Base-by-base conservation (phyloP, 1,140 invertebrate genomes). In the Choristoneura fumiferana region DNA sequence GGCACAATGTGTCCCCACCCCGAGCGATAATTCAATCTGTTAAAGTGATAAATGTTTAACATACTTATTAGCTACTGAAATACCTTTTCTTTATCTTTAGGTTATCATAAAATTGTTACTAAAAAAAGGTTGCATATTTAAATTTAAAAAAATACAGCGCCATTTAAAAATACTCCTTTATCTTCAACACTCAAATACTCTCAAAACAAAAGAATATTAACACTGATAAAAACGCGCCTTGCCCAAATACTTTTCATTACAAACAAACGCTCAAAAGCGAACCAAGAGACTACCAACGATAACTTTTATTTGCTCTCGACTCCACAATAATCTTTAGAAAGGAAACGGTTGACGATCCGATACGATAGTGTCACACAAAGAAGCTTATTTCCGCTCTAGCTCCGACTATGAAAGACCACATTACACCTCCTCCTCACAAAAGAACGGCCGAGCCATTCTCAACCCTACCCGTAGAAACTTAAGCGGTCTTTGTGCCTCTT, bases 291-390 rank as follows among this genome's bases (percentile, higher is more conserved):
- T 60, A 60, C 55, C 49, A 52, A 34, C 65, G 80, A 85, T 85
- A 83, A 75, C 65, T 77, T 75, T 84, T 85, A 85, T 87, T 87
- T 84, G 77, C 80, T 73, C 66, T 79, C n/a, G n/a, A n/a, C n/a
- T n/a, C 76, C 74, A 80, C 76, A 81, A 84, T 83, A 83, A 85
- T 87, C 81, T 85, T 73, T 73, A 63, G 73, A 79, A 78, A 81
- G 80, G 81, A 85, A 83, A 76, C 83, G 74, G 76, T 84, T 83
- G 74, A 79, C 82, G 76, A 86, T 78, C 71, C 76, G 76, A 85
- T 81, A 76, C 76, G 80, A 86, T 84, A 85, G 76, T 87, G 81
- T 85, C 84, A 56, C 39, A 87, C 84, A 87, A 86, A 86, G 84
- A 72, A 84, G 77, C 83, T 87, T 87, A 86, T 87, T 87, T 87